A percentile compares a stretch with the other conserved stretches of the same genome.
These are phyloP conservation scores for Plutomurus gul DNA, from an alignment of 1,140 invertebrate genomes.

Conservation along the genomic window DNA sequence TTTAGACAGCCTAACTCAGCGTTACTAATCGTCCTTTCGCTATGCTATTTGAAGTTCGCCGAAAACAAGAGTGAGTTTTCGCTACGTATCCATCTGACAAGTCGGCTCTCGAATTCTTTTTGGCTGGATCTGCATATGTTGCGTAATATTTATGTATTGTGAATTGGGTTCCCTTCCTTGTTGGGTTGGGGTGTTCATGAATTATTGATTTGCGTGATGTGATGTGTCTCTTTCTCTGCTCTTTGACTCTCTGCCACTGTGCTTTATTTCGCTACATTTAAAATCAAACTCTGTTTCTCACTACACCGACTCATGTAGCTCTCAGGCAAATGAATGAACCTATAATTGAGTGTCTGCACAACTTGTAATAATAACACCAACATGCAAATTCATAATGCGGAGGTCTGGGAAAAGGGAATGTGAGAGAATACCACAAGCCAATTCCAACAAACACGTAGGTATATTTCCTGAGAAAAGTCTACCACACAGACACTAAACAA, in stretches of 20 bases:
- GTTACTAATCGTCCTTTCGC: constrained; percentile 8
- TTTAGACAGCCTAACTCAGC: too few relatives aligned
- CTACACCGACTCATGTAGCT: neutral
- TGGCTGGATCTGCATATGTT: neutral
- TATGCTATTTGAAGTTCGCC: neutral
- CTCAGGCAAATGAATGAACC: too few relatives aligned
- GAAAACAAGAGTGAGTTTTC: neutral
- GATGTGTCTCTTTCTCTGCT: neutral
- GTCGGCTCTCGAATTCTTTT: constrained; percentile 1
- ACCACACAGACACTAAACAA: too few relatives aligned
- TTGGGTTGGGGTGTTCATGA: neutral
- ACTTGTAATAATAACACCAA: too few relatives aligned
- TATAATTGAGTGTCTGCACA: too few relatives aligned
- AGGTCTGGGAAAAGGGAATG: too few relatives aligned
- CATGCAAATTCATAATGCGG: too few relatives aligned
- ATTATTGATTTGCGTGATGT: neutral
- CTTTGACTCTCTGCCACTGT: neutral
- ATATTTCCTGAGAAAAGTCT: too few relatives aligned
- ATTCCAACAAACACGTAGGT: too few relatives aligned
- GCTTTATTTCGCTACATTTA: constrained; percentile 5
- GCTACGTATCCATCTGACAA: neutral
- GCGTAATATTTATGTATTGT: neutral
- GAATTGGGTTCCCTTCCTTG: too few relatives aligned
- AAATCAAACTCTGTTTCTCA: neutral
- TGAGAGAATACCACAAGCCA: too few relatives aligned